Conservation (phyloP, 2,797 vertebrate species). For the Chrysocyon brachyurus region DNA sequence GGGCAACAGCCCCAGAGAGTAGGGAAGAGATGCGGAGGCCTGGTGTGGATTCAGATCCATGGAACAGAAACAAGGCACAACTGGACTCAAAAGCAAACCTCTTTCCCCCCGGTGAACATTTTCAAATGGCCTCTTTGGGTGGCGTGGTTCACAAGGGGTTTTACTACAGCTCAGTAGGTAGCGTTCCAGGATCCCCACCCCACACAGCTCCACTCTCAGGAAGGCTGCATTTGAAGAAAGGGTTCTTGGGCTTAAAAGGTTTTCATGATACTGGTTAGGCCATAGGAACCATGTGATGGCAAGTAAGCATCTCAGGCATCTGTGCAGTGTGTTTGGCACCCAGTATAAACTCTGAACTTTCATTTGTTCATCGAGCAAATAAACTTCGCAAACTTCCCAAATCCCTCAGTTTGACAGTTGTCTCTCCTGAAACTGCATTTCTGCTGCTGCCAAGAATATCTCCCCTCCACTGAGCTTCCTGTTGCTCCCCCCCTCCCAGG, state of each 20-base stretch:
- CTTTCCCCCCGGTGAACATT: not conserved
- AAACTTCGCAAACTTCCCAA: conserved; percentile 56
- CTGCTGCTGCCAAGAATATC: conserved; percentile 76
- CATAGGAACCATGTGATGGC: accelerated
- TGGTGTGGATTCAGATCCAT: not conserved
- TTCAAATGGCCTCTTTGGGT: not conserved
- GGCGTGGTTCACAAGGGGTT: not conserved
- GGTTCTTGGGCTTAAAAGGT: not conserved
- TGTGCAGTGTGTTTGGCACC: not conserved
- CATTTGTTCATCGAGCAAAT: not conserved
- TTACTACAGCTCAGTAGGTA: not conserved
- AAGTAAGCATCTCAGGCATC: not conserved
- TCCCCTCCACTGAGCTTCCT: conserved; percentile 74
- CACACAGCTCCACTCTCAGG: not conserved
- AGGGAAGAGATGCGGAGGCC: not conserved
- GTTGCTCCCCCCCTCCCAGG: conserved; percentile 55
- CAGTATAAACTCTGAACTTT: not conserved
- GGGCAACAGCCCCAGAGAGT: accelerated
- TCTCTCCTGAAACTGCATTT: conserved; percentile 46
- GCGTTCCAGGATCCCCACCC: not conserved
- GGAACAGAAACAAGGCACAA: not conserved
- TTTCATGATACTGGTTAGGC: accelerated
- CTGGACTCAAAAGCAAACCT: not conserved
- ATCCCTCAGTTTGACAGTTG: conserved; percentile 64
- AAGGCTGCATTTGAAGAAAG: not conserved